Percentiles rank a stretch among this genome's conserved stretches.
These are phyloP conservation scores for Adelphocoris suturalis DNA, from an alignment of 2,888 invertebrate species.

Conservation along the genomic window DNA sequence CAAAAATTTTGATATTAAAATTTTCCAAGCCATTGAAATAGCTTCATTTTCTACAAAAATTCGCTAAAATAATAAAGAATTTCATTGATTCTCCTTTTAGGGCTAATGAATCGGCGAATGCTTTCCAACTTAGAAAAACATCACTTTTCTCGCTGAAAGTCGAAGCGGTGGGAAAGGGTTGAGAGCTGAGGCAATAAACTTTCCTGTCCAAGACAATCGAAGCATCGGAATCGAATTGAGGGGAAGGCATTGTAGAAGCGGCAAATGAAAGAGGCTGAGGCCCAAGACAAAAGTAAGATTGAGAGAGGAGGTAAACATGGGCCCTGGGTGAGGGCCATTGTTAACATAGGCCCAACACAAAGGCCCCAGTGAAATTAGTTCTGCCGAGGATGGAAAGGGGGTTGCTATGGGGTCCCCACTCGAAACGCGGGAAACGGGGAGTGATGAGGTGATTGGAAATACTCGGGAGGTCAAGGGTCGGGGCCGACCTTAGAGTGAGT, in stretches of 20 bases:
- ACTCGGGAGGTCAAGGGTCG: slow-evolving; percentile 12
- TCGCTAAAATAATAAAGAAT: too few relatives aligned
- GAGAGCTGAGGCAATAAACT: slow-evolving; percentile 30
- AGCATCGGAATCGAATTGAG: slow-evolving; percentile 60
- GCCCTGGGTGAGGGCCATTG: slow-evolving; percentile 57
- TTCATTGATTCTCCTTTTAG: too few relatives aligned
- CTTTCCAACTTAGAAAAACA: not conserved
- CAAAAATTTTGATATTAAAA: too few relatives aligned
- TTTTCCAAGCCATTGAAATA: too few relatives aligned
- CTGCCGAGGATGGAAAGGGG: slow-evolving; percentile 6
- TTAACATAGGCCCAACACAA: slow-evolving; percentile 63
- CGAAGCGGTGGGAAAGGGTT: not conserved
- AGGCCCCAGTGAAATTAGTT: slow-evolving; percentile 64
- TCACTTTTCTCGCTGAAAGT: not conserved
- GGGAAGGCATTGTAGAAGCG: slow-evolving; percentile 53
- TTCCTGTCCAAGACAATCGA: slow-evolving; percentile 53
- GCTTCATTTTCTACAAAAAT: too few relatives aligned
- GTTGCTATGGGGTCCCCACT: slow-evolving; percentile 60
- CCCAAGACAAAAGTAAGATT: slow-evolving; percentile 46
- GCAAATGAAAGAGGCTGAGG: slow-evolving; percentile 56
- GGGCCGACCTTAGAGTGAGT: slow-evolving; percentile 33
- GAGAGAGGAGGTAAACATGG: slow-evolving; percentile 53
- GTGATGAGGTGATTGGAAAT: slow-evolving; percentile 63
- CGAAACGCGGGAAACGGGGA: slow-evolving; percentile 28
- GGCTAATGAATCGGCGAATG: not conserved